Evolutionary conservation across 2,113 vertebrate species (phyloP).

Genomic region (Gallinago undulata): DNA sequence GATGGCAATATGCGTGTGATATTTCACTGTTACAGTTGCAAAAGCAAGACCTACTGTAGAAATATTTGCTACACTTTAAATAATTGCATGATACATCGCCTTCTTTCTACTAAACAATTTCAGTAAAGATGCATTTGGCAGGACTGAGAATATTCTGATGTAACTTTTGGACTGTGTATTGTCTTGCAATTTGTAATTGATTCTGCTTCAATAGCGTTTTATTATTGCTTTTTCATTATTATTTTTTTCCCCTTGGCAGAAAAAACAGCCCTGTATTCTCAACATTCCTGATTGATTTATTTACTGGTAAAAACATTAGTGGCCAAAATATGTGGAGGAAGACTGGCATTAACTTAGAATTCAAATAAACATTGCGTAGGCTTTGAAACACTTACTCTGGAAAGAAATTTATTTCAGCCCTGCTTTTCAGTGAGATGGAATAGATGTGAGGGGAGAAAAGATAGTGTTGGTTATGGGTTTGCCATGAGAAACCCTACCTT

Average conservation of each 20-base stretch:
- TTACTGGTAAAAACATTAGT: not conserved
- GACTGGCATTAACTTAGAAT: not conserved
- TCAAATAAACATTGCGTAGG: not conserved
- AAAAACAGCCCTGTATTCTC: not conserved
- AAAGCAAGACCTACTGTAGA: not conserved
- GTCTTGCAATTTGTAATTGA: not conserved
- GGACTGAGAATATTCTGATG: not conserved
- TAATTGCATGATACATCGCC: not conserved
- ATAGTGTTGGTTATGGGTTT: not conserved
- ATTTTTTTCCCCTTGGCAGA: not conserved
- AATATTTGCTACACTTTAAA: not conserved
- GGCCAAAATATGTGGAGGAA: not conserved
- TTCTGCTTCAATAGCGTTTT: not conserved
- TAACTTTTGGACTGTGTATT: slow-evolving; percentile 21
- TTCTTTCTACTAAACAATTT: not conserved
- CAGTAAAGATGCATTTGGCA: slow-evolving; percentile 19
- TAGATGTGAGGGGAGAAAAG: not conserved
- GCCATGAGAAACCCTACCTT: not conserved
- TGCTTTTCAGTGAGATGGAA: not conserved
- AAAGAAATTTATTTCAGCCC: not conserved
- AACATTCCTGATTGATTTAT: not conserved
- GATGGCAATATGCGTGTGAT: slow-evolving; percentile 44
- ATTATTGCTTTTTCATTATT: not conserved
- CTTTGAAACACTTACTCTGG: not conserved
- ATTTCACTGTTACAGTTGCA: not conserved